Base-by-base conservation (phyloP, 2,797 vertebrate species). In the Enteromius trimaculatus region DNA sequence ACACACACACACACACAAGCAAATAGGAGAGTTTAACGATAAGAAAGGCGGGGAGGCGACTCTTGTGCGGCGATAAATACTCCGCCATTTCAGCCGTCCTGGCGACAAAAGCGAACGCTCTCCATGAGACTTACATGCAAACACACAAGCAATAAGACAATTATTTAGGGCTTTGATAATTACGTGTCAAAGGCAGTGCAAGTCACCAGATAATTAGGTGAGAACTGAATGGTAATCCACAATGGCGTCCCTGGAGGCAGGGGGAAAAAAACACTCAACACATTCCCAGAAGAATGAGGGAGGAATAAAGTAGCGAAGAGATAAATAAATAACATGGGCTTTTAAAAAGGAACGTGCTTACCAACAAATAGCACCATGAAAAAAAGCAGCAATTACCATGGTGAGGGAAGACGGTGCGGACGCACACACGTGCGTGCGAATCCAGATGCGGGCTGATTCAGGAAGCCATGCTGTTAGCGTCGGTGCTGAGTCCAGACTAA, bases 101-200 rank as follows among this genome's bases (percentile, higher is more conserved):
- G 72, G 77, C 90, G 90, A 90, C 85, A 85, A 80, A 82, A 76
- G 88, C 66, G 39, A 84, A 80, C 23, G 44, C 86, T 88, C 74
- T 92, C 89, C 83, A 78, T 90, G 88, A 90, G 91, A 64, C 90
- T 88, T 90, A 90, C 92, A 92, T 93, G 92, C 92, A 94, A 95
- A 95, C 92, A 94, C 93, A 89, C 92, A 89, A 85, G 91, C 92
- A 93, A 94, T 93, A 94, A 94, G 92, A 94, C 92, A 94, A 94
- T 95, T 94, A 95, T 94, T 95, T 94, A 95, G 93, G 92, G 92
- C 93, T 94, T 95, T 95, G 94, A 95, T 95, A 95, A 95, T 95
- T 95, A 94, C 91, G 92, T 94, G 95, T 95, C 95, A 94, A 94
- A 95, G 92, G 90, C 93, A 94, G 92, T 88, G 87, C 93, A 93